Evolutionary conservation across 2,113 vertebrate genomes (phyloP).

Genomic region (Hepsetus odoe): DNA sequence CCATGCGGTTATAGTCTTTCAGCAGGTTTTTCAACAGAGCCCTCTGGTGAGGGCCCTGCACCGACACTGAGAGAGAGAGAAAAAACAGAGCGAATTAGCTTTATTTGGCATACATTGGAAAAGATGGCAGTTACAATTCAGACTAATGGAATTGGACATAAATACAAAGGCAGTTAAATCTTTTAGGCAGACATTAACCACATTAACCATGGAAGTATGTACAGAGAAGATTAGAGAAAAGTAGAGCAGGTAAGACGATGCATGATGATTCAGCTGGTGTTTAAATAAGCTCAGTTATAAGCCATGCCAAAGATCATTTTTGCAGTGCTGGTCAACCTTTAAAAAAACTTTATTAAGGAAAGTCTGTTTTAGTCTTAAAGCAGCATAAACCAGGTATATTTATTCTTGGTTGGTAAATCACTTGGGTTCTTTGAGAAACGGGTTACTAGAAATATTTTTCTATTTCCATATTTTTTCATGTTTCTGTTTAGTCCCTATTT

Average conservation of each 20-base stretch:
- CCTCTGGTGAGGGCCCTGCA: slow-evolving; percentile 80
- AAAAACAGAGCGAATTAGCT: slow-evolving; percentile 18
- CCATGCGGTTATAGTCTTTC: slow-evolving; percentile 82
- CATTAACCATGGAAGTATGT: slow-evolving; percentile 7
- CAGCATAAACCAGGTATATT: too few species aligned
- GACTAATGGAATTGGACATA: background rate
- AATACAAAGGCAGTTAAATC: background rate
- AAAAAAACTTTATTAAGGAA: background rate
- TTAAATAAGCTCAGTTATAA: background rate
- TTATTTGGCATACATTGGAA: background rate
- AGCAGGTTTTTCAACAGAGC: slow-evolving; percentile 79
- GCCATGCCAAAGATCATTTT: background rate
- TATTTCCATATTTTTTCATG: too few species aligned
- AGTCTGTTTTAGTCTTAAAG: background rate
- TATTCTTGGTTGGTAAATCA: too few species aligned
- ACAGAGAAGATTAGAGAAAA: background rate
- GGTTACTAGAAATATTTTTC: too few species aligned
- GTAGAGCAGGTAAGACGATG: background rate
- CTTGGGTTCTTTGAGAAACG: too few species aligned
- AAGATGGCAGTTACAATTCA: background rate
- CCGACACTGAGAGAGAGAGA: slow-evolving; percentile 65
- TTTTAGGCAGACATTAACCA: background rate
- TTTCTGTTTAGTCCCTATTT: too few species aligned
- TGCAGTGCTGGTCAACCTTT: background rate
- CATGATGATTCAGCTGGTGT: background rate